Evolutionary conservation across 2,797 vertebrate genomes (phyloP).

Genomic region (Diplodus puntazzo): DNA sequence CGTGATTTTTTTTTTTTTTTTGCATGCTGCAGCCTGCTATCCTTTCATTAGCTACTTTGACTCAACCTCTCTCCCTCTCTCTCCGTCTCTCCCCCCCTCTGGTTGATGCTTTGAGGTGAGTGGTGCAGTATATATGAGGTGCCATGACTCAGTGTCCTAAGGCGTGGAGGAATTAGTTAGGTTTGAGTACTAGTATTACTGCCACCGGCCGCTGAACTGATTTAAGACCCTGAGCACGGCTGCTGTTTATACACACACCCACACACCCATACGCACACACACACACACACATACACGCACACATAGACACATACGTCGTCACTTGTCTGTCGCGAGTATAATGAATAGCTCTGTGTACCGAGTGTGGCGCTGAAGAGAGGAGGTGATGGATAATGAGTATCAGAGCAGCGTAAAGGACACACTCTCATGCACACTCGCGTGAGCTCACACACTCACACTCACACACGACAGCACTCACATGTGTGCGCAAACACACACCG

Average conservation of each 20-base stretch:
- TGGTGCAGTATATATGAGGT: conserved; percentile 56
- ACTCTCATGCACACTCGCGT: conserved; percentile 48
- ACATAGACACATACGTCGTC: conserved; percentile 56
- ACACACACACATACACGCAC: conserved; percentile 49
- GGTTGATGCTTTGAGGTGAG: conserved; percentile 63
- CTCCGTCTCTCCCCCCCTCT: conserved; percentile 19
- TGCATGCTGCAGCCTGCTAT: conserved; percentile 76
- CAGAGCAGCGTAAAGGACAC: conserved; percentile 70
- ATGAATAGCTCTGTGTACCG: conserved; percentile 74
- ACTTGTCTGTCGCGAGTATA: conserved; percentile 72
- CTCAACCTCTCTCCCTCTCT: conserved; percentile 52
- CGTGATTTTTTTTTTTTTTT: conserved; percentile 54
- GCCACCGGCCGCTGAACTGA: conserved; percentile 67
- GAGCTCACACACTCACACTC: background rate
- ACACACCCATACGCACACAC: conserved; percentile 36
- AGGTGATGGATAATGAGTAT: conserved; percentile 80
- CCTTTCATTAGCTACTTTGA: conserved; percentile 74
- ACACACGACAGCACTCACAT: background rate
- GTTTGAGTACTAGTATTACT: conserved; percentile 64
- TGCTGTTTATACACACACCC: conserved; percentile 66
- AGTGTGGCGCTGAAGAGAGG: conserved; percentile 70
- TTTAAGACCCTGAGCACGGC: conserved; percentile 70
- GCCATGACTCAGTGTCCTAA: conserved; percentile 69
- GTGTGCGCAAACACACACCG: conserved; percentile 44
- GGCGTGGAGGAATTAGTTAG: conserved; percentile 67